Percentiles rank a stretch among this genome's conserved stretches.
These are phyloP conservation scores for Oceanodroma leucorhoa DNA, from an alignment of 2,797 vertebrate species.

Conservation along the genomic window DNA sequence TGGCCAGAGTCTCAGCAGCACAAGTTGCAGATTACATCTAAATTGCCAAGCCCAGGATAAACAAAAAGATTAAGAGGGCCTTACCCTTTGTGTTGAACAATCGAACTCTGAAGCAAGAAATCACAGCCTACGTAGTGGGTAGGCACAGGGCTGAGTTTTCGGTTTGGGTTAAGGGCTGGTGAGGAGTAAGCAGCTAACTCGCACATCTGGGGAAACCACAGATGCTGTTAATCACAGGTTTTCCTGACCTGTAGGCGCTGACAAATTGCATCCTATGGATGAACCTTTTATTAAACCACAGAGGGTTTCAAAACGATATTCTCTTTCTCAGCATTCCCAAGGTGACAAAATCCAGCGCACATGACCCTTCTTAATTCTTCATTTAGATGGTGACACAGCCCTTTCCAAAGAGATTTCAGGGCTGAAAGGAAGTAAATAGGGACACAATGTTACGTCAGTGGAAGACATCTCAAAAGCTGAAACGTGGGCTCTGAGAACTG, in stretches of 20 bases:
- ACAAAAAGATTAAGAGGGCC: slow-evolving; percentile 57
- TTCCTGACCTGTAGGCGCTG: slow-evolving; percentile 45
- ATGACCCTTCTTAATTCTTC: not conserved
- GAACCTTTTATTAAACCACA: slow-evolving; percentile 58
- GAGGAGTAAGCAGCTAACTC: not conserved
- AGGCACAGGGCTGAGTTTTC: not conserved
- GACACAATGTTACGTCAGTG: not conserved
- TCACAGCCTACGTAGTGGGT: not conserved
- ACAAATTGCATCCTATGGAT: slow-evolving; percentile 59
- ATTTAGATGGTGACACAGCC: not conserved
- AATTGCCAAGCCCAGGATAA: slow-evolving; percentile 53
- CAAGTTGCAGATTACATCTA: slow-evolving; percentile 38
- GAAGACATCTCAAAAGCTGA: not conserved
- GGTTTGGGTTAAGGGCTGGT: not conserved
- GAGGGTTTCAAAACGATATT: not conserved
- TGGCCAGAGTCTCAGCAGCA: not conserved
- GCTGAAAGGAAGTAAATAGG: not conserved
- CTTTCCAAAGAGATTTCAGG: not conserved
- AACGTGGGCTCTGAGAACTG: not conserved
- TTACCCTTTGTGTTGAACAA: slow-evolving; percentile 50
- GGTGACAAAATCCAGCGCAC: not conserved
- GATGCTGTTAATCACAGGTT: slow-evolving; percentile 50
- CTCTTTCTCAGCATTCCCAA: not conserved
- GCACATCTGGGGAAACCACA: slow-evolving; percentile 49
- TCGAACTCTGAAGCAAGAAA: not conserved